These are phyloP conservation scores for Slavum lentiscoides DNA, from an alignment of 2,888 invertebrate species.

Conservation along the genomic window DNA sequence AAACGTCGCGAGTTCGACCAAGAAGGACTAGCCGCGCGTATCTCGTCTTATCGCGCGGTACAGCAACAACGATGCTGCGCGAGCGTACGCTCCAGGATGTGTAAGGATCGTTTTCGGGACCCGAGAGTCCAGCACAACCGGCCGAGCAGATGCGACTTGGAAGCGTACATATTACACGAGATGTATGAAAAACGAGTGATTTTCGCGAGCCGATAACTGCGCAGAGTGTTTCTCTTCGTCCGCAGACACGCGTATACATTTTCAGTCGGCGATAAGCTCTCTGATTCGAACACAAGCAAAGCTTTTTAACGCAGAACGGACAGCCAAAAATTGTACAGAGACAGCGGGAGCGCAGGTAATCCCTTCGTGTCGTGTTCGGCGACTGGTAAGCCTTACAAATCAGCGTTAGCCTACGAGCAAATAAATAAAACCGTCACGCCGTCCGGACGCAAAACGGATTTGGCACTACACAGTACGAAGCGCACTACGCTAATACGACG, in stretches of 20 bases:
- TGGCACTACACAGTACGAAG: constrained; percentile 17
- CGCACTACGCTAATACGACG: background rate
- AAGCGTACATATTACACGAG: background rate
- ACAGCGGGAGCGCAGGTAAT: background rate
- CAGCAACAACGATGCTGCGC: too few species aligned
- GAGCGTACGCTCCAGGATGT: too few species aligned
- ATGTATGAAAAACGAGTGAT: background rate
- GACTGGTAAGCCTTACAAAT: constrained; percentile 51
- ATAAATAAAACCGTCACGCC: constrained; percentile 50
- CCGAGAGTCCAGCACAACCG: too few species aligned
- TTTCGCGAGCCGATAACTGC: constrained; percentile 18
- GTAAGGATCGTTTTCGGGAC: too few species aligned
- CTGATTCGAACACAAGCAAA: constrained; percentile 2
- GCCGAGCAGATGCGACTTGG: too few species aligned
- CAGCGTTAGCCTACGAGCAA: constrained; percentile 44
- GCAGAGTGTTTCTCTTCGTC: constrained; percentile 8
- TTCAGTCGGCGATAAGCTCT: constrained; percentile 11
- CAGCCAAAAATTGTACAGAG: constrained; percentile 17
- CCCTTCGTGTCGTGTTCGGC: constrained; percentile 37
- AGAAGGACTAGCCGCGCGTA: too few species aligned
- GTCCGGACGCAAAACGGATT: constrained; percentile 49
- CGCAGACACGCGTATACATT: background rate
- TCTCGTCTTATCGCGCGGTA: too few species aligned
- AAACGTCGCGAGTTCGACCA: too few species aligned
- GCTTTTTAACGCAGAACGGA: constrained; percentile 46